Evolutionary conservation across 2,888 invertebrate genomes (phyloP).

Genomic region (Heliconius sara): DNA sequence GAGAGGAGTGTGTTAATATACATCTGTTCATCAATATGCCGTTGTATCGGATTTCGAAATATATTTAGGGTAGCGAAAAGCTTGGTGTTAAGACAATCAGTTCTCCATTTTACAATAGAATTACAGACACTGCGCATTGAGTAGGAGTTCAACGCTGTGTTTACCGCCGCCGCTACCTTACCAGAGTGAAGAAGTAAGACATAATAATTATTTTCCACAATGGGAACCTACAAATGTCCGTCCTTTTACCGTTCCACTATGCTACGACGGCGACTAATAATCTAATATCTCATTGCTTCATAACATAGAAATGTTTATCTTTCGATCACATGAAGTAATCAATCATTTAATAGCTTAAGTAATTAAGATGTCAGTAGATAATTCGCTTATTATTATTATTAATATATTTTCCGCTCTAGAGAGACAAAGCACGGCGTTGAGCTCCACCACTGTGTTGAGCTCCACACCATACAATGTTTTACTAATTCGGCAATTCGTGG

Average conservation of each 20-base stretch:
- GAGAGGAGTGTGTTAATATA: conserved; percentile 57
- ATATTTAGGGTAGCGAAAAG: neutral
- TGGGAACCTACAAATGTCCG: neutral
- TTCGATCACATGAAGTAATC: conserved; percentile 6
- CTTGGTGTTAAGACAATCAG: neutral
- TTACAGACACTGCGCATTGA: too few relatives aligned
- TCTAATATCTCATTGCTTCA: neutral
- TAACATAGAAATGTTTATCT: neutral
- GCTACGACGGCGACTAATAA: neutral
- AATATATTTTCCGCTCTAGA: too few relatives aligned
- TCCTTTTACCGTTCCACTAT: neutral
- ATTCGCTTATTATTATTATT: neutral
- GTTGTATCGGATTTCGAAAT: neutral
- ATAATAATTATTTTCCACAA: neutral
- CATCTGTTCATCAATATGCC: neutral
- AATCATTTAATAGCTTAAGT: conserved; percentile 37
- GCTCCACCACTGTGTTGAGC: too few relatives aligned
- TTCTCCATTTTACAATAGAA: neutral
- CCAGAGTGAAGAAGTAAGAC: neutral
- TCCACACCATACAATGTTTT: too few relatives aligned
- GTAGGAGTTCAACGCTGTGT: neutral
- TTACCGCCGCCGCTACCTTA: too few relatives aligned
- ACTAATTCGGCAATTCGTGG: too few relatives aligned
- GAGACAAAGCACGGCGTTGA: too few relatives aligned
- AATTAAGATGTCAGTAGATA: conserved; percentile 60